phyloP scores from a whole-genome alignment of 1,140 invertebrate species.

The Heliconius congener region DNA sequence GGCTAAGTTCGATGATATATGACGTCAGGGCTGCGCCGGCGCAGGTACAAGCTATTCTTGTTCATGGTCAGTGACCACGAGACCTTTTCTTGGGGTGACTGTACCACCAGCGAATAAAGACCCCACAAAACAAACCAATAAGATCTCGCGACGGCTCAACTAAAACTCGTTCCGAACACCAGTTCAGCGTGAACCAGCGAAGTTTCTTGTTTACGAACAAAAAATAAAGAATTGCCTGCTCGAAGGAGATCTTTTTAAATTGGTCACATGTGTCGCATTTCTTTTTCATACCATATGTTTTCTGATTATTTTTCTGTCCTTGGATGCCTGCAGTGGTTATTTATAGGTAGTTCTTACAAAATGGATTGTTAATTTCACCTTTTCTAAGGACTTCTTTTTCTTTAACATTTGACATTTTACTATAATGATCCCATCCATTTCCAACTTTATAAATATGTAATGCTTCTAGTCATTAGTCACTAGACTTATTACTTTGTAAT shows the following conservation, averaged over 20 bases:
- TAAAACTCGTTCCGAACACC: constrained; percentile 51
- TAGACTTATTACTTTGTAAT: not conserved
- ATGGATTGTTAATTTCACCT: constrained; percentile 33
- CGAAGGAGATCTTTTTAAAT: constrained; percentile 49
- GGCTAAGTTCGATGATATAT: constrained; percentile 43
- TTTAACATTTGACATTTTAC: not conserved
- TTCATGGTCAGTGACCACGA: constrained; percentile 76
- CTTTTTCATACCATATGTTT: constrained; percentile 76
- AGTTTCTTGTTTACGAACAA: constrained; percentile 51
- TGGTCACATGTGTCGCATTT: constrained; percentile 52
- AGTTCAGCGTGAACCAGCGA: constrained; percentile 46
- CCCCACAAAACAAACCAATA: constrained; percentile 51
- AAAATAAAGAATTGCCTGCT: constrained; percentile 63
- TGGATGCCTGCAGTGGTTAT: constrained; percentile 69
- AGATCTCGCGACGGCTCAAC: constrained; percentile 45
- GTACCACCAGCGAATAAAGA: constrained; percentile 64
- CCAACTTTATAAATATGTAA: not conserved
- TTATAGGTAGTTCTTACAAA: constrained; percentile 49
- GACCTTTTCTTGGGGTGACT: constrained; percentile 77
- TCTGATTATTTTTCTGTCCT: constrained; percentile 73
- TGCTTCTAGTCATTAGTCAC: not conserved
- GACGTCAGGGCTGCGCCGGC: constrained; percentile 65
- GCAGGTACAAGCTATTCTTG: constrained; percentile 73
- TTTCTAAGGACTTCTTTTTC: constrained; percentile 24
- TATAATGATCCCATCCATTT: not conserved